Evolutionary conservation across 2,797 vertebrate genomes (phyloP).

Genomic region (Chloroceryle inda): DNA sequence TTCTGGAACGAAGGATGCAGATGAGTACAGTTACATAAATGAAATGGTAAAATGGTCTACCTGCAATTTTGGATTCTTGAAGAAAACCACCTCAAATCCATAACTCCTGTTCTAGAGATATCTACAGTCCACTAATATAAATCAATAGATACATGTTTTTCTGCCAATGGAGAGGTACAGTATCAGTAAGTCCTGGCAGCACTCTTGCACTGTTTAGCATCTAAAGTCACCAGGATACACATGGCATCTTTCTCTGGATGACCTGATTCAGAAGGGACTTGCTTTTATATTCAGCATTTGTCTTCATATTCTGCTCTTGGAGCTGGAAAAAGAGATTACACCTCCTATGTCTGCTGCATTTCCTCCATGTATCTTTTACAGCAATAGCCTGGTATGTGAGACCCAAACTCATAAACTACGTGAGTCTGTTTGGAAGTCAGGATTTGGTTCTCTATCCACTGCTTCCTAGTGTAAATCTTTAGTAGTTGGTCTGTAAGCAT

Average conservation of each 20-base stretch:
- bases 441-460: background rate
- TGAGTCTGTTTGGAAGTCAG: background rate
- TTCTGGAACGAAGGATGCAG: background rate
- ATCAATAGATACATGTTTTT: background rate
- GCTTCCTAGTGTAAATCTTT: background rate
- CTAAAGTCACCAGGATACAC: background rate
- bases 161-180: background rate
- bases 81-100: background rate
- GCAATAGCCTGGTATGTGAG: background rate
- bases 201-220: background rate
- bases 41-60: background rate
- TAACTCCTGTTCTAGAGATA: background rate
- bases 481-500: background rate
- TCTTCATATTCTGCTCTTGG: background rate
- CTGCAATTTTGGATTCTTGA: background rate
- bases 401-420: fast-evolving
- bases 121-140: background rate
- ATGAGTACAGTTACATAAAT: background rate
- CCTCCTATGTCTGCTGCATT: background rate
- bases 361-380: background rate
- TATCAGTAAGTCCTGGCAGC: background rate
- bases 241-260: background rate
- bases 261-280: background rate
- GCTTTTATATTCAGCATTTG: background rate
- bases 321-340: background rate